A percentile compares a stretch with the other conserved stretches of the same genome.
These are phyloP conservation scores for Bovichtus variegatus DNA, from an alignment of 2,797 vertebrate species.

Conservation along the genomic window DNA sequence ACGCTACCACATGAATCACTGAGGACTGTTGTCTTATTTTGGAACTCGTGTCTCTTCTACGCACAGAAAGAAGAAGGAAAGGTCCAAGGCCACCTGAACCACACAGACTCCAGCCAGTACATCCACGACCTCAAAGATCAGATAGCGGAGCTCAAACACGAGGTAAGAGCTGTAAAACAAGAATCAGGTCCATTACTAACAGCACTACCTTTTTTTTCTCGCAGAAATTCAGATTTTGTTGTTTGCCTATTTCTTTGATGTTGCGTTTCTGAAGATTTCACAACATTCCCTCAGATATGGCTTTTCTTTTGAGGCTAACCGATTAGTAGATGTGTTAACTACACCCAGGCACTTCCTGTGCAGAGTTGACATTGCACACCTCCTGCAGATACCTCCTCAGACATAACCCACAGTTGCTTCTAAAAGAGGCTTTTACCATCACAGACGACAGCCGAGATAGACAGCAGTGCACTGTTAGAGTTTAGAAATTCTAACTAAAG, in stretches of 20 bases:
- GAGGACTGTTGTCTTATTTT: not conserved
- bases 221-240: constrained; percentile 36
- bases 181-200: not conserved
- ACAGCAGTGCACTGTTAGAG: not conserved
- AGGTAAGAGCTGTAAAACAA: constrained; percentile 86
- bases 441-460: not conserved
- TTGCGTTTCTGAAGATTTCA: constrained; percentile 40
- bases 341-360: constrained; percentile 86
- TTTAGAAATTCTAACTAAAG: not conserved
- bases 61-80: constrained; percentile 98
- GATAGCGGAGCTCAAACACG: constrained; percentile 94
- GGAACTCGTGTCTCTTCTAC: not conserved
- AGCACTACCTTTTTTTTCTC: not conserved
- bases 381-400: constrained; percentile 35
- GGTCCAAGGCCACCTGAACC: constrained; percentile 96
- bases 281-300: constrained; percentile 66
- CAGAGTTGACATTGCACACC: constrained; percentile 42
- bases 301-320: constrained; percentile 62
- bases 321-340: constrained; percentile 82
- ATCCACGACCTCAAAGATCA: constrained; percentile 97
- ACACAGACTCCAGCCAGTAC: constrained; percentile 95
- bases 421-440: not conserved
- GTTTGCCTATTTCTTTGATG: constrained; percentile 40
- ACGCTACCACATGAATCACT: not conserved
- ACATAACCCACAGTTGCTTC: too few relatives aligned